Evolutionary conservation across 1,140 invertebrate species (phyloP), one percentile per base, ranked within the genome.

Genomic region (Rhagoletis pomonella): DNA sequence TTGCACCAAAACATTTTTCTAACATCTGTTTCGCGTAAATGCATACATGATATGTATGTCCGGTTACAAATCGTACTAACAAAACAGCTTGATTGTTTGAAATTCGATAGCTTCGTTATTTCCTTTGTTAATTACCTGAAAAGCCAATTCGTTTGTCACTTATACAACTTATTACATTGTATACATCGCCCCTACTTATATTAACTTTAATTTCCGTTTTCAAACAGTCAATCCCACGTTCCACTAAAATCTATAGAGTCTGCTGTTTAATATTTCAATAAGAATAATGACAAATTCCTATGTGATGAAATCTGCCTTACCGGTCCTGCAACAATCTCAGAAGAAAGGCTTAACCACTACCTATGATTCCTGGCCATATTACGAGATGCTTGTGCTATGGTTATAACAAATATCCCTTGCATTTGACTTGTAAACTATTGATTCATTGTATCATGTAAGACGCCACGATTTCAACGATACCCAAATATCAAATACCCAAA

Each of bases 401-500:
- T 81, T 81, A 19, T 81, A 81, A 55, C 47, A 81, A 81, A 81
- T 81, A 81, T 81, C 73, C 73, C 73, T 55, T 81, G 47, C 73
- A 81, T 58, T 81, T 81, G 73, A 58, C 55, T 81, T 81, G 73
- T 81, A 81, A 81, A 81, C 47, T 77, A 81, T 81, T 7, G 29
- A 55, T 55, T 81, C 50, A 81, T 81, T 81, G 42, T 81, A 81
- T 81, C 47, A 81, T 81, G 73, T 81, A 81, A 81, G 73, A 81
- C 17, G n/a, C 19, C 73, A 81, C 73, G 73, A 58, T 81, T 81
- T 81, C 47, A 81, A 81, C 73, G 73, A 81, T 17, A 55, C 47
- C 73, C 73, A 81, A 81, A 81, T 81, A 81, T 81, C 73, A 81
- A 81, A 81, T 55, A 58, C 73, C 73, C 73, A 81, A 81, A 81